These are phyloP conservation scores for Drosophila ficusphila DNA, from an alignment of 1,140 invertebrate genomes.

Conservation along the genomic window DNA sequence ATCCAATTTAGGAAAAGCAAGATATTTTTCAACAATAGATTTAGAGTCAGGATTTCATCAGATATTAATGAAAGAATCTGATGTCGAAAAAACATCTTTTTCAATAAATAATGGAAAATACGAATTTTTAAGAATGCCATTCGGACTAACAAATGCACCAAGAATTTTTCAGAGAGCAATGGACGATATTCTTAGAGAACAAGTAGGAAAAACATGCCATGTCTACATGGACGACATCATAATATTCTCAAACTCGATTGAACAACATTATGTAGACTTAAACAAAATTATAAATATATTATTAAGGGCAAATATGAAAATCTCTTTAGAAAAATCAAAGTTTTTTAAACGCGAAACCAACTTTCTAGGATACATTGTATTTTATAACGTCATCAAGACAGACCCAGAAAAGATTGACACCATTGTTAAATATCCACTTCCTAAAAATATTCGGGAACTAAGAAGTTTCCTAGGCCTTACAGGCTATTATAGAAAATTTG, in stretches of 20 bases:
- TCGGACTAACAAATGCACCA: no score
- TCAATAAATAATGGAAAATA: constrained; percentile 37
- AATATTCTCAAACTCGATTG: no score
- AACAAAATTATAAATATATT: no score
- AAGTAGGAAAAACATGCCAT: no score
- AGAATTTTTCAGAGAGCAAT: no score
- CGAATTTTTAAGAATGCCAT: background rate
- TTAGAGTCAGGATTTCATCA: constrained; percentile 56
- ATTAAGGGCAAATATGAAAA: no score
- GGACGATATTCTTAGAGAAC: no score
- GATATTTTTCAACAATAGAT: constrained; percentile 53
- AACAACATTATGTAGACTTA: no score
- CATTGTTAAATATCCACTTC: background rate
- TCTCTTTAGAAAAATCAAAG: no score
- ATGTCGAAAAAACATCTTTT: background rate
- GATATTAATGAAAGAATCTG: constrained; percentile 48
- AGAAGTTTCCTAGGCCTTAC: background rate
- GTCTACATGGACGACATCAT: no score
- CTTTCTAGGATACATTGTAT: no score
- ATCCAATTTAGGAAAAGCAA: constrained; percentile 35
- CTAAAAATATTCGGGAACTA: background rate
- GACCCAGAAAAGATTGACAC: background rate
- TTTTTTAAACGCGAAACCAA: background rate
- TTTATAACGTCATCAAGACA: no score
- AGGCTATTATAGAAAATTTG: background rate